A percentile compares a stretch with the other conserved stretches of the same genome.
These are phyloP conservation scores for Brachionus rotundiformis DNA, from an alignment of 1,140 invertebrate species.

Conservation along the genomic window DNA sequence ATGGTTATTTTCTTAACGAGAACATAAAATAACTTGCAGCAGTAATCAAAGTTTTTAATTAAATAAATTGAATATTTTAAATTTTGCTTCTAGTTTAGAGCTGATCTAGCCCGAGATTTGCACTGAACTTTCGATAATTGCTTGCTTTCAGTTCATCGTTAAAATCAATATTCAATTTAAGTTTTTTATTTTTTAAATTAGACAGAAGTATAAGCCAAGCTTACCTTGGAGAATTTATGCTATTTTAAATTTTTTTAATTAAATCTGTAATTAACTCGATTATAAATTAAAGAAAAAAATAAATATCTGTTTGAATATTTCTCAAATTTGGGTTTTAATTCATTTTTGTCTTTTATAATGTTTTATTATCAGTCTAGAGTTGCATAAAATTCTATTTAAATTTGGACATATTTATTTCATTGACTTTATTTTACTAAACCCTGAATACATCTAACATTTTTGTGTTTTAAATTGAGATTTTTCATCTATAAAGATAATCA, in stretches of 20 bases:
- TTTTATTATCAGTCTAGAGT: no score
- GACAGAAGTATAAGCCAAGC: no score
- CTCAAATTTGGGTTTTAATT: no score
- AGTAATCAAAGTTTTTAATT: slow-evolving; percentile 21
- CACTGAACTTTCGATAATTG: background rate
- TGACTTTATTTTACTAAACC: no score
- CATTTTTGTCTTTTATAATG: no score
- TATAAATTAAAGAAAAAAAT: no score
- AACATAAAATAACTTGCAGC: slow-evolving; percentile 5
- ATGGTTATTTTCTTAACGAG: background rate
- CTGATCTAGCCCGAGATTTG: background rate
- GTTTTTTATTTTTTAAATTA: background rate
- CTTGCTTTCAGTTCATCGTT: background rate
- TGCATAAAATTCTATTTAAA: no score
- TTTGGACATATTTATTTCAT: no score
- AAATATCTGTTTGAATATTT: no score
- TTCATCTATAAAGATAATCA: no score
- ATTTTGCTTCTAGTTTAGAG: background rate
- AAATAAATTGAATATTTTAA: background rate
- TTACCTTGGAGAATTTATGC: background rate
- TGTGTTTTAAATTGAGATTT: background rate
- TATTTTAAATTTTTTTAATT: background rate
- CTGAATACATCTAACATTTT: no score
- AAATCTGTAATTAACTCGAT: background rate
- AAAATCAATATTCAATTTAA: background rate